Evolutionary conservation across 2,113 vertebrate species (phyloP).

Genomic region (Neopipo cinnamomea): DNA sequence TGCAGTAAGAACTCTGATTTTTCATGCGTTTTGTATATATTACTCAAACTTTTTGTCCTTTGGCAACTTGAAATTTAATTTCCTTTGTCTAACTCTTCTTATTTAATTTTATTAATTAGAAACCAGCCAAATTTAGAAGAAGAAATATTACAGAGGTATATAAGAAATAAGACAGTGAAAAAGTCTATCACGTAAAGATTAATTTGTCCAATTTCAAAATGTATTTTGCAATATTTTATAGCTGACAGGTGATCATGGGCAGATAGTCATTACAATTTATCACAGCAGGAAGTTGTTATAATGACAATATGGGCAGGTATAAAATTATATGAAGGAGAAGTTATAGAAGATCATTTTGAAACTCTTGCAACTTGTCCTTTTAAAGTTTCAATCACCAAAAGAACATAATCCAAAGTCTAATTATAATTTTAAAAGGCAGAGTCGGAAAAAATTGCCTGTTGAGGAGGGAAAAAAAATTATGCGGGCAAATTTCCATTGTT

Average conservation of each 20-base stretch:
- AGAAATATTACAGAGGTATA: slow-evolving; percentile 31
- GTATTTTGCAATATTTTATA: slow-evolving; percentile 63
- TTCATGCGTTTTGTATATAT: background rate
- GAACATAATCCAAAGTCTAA: background rate
- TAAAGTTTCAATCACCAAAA: slow-evolving; percentile 23
- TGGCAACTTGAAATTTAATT: slow-evolving; percentile 14
- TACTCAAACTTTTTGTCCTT: background rate
- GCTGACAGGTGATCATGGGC: slow-evolving; percentile 58
- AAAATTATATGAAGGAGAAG: slow-evolving; percentile 41
- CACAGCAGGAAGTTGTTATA: slow-evolving; percentile 58
- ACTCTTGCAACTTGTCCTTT: slow-evolving; percentile 31
- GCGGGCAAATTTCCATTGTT: background rate
- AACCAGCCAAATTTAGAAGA: slow-evolving; percentile 24
- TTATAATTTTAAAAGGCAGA: background rate
- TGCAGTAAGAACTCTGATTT: background rate
- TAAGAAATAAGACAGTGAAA: slow-evolving; percentile 29
- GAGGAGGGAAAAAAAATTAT: background rate
- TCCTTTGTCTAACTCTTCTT: slow-evolving; percentile 15
- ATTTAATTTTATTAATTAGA: slow-evolving; percentile 49
- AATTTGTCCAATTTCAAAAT: slow-evolving; percentile 64
- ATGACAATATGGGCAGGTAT: slow-evolving; percentile 31
- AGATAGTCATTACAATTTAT: slow-evolving; percentile 65
- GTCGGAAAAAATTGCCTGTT: background rate
- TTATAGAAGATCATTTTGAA: slow-evolving; percentile 30
- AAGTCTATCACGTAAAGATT: slow-evolving; percentile 49